Percentiles rank a stretch among this genome's conserved stretches.
phyloP scores from a whole-genome alignment of 2,888 invertebrate species.

The Oxystoma pomonae region DNA sequence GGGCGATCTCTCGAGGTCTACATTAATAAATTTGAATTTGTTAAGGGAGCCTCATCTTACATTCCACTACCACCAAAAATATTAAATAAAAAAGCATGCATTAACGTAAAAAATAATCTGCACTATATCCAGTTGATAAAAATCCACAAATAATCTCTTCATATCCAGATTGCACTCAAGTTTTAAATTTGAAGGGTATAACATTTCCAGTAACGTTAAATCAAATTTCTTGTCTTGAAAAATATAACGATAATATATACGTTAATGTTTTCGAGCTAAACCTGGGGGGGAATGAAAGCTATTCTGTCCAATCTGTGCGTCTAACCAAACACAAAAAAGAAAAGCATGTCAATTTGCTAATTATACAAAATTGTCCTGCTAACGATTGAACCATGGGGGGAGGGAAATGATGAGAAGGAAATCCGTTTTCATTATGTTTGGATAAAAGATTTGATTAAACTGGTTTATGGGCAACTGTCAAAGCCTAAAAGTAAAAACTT shows the following conservation, averaged over 20 bases:
- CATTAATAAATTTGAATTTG: constrained; percentile 28
- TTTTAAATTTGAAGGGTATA: constrained; percentile 29
- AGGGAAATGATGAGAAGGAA: not conserved
- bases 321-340: constrained; percentile 1
- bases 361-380: constrained; percentile 10
- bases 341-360: constrained; percentile 10
- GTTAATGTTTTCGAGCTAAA: constrained; percentile 22
- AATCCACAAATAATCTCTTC: constrained; percentile 20
- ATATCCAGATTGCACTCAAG: constrained; percentile 29
- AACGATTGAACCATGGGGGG: not conserved
- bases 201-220: constrained; percentile 22
- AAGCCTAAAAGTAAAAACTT: constrained; percentile 12
- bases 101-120: constrained; percentile 32
- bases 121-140: constrained; percentile 22
- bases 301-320: not conserved
- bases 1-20: constrained; percentile 25
- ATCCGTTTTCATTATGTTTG: not conserved
- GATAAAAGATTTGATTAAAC: not conserved
- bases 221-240: constrained; percentile 27
- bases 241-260: constrained; percentile 22
- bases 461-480: constrained; percentile 7
- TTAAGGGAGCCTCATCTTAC: constrained; percentile 27
- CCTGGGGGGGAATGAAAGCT: not conserved
- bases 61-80: constrained; percentile 28
- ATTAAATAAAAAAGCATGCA: constrained; percentile 22